Evolutionary conservation across 53 echinoderm and acorn worm species (phyloP).

Genomic region (Patiria pectinifera): DNA sequence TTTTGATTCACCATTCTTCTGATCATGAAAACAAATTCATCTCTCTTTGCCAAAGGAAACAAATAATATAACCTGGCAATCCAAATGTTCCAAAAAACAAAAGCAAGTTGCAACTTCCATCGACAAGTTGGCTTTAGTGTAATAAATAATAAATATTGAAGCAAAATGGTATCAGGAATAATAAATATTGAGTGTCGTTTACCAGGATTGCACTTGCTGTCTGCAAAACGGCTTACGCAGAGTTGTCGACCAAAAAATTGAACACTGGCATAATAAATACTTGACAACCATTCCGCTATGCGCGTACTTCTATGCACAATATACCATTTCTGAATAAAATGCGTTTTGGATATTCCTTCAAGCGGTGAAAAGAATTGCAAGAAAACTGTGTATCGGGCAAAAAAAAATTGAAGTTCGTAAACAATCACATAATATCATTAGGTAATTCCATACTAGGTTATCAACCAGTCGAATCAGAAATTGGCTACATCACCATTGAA

Average conservation of each 20-base stretch:
- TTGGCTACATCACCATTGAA: not conserved
- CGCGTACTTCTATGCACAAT: not conserved
- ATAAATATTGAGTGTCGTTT: slow-evolving; percentile 2
- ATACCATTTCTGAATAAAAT: not conserved
- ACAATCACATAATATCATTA: not conserved
- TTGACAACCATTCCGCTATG: not conserved
- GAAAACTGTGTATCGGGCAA: not conserved
- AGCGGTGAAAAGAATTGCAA: not conserved
- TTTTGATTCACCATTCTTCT: not conserved
- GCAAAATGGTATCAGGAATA: not conserved
- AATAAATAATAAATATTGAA: not conserved
- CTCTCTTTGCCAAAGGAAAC: not conserved
- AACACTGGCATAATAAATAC: not conserved
- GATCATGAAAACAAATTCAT: not conserved
- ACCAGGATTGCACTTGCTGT: slow-evolving; percentile 10
- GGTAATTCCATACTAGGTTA: not conserved
- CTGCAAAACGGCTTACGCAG: not conserved
- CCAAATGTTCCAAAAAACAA: not conserved
- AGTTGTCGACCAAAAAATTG: not conserved
- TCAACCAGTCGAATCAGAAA: not conserved
- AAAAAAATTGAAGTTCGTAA: not conserved
- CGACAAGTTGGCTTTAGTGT: not conserved
- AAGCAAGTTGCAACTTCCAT: not conserved
- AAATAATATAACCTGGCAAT: not conserved
- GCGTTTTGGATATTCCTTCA: not conserved